Conservation (phyloP, 2,113 vertebrate genomes). For the Melanotaenia duboulayi region DNA sequence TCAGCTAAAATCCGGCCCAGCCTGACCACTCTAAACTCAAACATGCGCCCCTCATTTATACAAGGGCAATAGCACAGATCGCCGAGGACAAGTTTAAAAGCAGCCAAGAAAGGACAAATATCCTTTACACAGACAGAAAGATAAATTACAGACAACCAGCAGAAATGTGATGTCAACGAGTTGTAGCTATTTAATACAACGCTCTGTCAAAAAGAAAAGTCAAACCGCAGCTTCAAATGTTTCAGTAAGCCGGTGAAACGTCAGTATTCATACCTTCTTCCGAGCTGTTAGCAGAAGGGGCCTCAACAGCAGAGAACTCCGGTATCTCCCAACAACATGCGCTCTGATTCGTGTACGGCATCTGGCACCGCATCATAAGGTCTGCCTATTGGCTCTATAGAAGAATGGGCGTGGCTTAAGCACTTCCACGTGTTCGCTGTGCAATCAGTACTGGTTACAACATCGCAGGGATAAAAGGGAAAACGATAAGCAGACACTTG, state of each 20-base stretch:
- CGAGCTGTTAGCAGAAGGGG: conserved; percentile 49
- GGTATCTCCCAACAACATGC: conserved; percentile 37
- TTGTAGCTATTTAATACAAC: background rate
- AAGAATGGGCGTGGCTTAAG: conserved; percentile 27
- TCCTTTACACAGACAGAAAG: background rate
- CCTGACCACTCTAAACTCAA: conserved; percentile 5
- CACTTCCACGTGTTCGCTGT: conserved; percentile 25
- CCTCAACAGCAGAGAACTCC: conserved; percentile 19
- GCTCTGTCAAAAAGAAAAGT: background rate
- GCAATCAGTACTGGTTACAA: conserved; percentile 21
- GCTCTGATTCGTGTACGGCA: conserved; percentile 55
- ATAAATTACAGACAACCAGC: background rate
- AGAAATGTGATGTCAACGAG: background rate
- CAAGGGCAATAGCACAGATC: background rate
- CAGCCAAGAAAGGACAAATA: background rate
- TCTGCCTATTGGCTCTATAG: conserved; percentile 24
- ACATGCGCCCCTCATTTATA: background rate
- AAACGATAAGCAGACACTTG: conserved; percentile 46
- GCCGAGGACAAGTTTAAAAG: background rate
- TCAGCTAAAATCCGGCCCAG: conserved; percentile 64
- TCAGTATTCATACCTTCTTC: conserved; percentile 62
- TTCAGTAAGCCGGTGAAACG: conserved; percentile 6
- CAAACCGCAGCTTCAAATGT: background rate
- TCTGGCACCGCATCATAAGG: background rate
- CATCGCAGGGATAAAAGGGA: background rate